A percentile compares a stretch with the other conserved stretches of the same genome.
phyloP scores from a whole-genome alignment of 2,888 invertebrate genomes.

The Protodeltote pygarga region DNA sequence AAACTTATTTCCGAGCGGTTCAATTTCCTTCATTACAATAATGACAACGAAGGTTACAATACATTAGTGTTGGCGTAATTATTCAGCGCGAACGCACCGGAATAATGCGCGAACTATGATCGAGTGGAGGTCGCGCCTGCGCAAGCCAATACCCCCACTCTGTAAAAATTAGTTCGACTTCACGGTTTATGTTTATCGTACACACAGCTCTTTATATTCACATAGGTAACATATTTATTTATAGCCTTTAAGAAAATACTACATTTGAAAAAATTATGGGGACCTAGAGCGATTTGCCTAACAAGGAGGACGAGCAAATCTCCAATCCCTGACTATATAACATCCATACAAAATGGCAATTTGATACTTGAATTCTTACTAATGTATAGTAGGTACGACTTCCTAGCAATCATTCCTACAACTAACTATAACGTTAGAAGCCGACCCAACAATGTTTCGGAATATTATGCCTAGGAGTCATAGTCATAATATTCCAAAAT shows the following conservation, averaged over 20 bases:
- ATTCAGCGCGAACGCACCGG: conserved; percentile 49
- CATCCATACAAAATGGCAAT: too few relatives aligned
- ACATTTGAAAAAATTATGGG: too few relatives aligned
- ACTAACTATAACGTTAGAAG: too few relatives aligned
- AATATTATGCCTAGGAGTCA: too few relatives aligned
- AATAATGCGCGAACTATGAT: conserved; percentile 29
- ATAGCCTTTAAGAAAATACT: conserved; percentile 9
- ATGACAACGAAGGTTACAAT: conserved; percentile 48
- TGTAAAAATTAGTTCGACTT: conserved; percentile 49
- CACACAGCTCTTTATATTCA: conserved; percentile 23
- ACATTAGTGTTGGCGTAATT: conserved; percentile 53
- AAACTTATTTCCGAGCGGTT: neutral
- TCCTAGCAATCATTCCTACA: too few relatives aligned
- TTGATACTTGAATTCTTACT: too few relatives aligned
- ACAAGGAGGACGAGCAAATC: too few relatives aligned
- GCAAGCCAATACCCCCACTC: conserved; percentile 30
- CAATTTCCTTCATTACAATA: conserved; percentile 28
- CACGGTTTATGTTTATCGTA: conserved; percentile 42
- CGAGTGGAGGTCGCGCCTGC: conserved; percentile 37
- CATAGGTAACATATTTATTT: conserved; percentile 40
- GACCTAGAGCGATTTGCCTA: too few relatives aligned
- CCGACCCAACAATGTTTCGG: too few relatives aligned
- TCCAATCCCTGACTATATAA: too few relatives aligned
- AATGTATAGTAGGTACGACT: too few relatives aligned
- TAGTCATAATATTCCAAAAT: too few relatives aligned